Evolutionary conservation across 2,113 vertebrate genomes (phyloP).

Genomic region (Lethenteron reissneri): DNA sequence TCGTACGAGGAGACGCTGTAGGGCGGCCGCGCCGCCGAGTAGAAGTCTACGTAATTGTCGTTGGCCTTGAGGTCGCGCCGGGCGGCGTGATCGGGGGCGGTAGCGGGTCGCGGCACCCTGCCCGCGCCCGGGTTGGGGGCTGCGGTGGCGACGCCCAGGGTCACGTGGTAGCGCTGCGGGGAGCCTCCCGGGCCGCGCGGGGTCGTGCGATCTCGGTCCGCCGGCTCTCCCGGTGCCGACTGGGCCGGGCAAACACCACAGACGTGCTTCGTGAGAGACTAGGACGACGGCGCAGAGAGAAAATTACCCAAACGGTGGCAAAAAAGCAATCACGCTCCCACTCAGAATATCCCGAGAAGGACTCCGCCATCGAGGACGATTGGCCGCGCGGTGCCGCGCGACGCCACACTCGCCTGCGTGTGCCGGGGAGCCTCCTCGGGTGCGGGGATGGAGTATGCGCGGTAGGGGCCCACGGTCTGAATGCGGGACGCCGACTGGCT

Average conservation of each 20-base stretch:
- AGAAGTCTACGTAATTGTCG: constrained; percentile 4
- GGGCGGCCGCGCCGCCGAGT: background rate
- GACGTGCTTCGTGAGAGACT: too few relatives aligned
- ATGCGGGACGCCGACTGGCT: too few relatives aligned
- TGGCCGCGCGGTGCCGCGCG: too few relatives aligned
- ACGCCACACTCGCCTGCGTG: too few relatives aligned
- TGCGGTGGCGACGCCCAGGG: background rate
- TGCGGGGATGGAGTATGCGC: background rate
- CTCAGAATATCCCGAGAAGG: too few relatives aligned
- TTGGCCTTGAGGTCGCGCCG: constrained; percentile 3
- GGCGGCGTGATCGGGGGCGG: background rate
- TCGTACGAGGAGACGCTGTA: background rate
- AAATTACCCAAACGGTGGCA: too few relatives aligned
- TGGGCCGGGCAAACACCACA: too few relatives aligned
- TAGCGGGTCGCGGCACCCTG: background rate
- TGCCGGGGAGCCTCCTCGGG: background rate
- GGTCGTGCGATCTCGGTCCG: background rate
- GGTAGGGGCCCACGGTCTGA: background rate
- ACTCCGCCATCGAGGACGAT: too few relatives aligned
- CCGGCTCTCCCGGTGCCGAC: background rate
- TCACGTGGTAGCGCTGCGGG: background rate
- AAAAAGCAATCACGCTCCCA: too few relatives aligned
- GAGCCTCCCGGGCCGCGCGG: background rate
- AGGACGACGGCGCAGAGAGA: too few relatives aligned
- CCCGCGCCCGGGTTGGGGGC: background rate